Evolutionary conservation across 2,888 invertebrate species (phyloP), one percentile per base, ranked within the genome.

Genomic region (Diloba caeruleocephala): DNA sequence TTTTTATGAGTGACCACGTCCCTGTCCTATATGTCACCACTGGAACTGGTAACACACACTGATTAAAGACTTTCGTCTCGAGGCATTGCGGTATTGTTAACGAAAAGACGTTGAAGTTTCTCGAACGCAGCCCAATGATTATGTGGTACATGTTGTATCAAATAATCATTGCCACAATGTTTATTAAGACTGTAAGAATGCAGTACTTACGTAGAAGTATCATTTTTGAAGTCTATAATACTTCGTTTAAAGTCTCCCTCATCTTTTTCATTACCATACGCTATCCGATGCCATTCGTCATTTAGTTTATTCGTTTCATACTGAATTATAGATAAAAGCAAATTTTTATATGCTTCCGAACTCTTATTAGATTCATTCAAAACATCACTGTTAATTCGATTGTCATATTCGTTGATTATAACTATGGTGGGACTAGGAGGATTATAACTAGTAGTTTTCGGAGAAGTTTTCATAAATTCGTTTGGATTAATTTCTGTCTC

Each of bases 281-380:
- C 69, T 26, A 71, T 46, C 17, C 32, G 65, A 1, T 52, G 34
- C 71, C 72, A 74, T 43, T 80, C 79, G 6, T 57, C 50, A 29
- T 71, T 76, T 0, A 79, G 19, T 26, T 59, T 74, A 17, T 77
- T 71, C 0, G 74, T 76, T 68, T 85, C 82, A 53, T 68, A 82
- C 54, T 80, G 76, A 13, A 85, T 74, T 41, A 85, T 65, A 5
- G 84, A 79, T 1, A 81, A 42, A 0, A 85, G 52, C 5, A 85
- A 60, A 59, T 69, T 76, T 26, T 59, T 76, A 10, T 61, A 61
- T 1, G 49, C 49, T 0, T 64, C 50, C 3, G 37, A 23, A 12
- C 49, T 54, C 9, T 25, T 39, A 1, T 31, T 52, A 1, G 41
- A 3, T 3, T 48, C 64, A 14, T 9, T 12, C 3, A 49, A 3